These are phyloP conservation scores for Enoplosus armatus DNA, from an alignment of 2,797 vertebrate genomes.

Conservation along the genomic window DNA sequence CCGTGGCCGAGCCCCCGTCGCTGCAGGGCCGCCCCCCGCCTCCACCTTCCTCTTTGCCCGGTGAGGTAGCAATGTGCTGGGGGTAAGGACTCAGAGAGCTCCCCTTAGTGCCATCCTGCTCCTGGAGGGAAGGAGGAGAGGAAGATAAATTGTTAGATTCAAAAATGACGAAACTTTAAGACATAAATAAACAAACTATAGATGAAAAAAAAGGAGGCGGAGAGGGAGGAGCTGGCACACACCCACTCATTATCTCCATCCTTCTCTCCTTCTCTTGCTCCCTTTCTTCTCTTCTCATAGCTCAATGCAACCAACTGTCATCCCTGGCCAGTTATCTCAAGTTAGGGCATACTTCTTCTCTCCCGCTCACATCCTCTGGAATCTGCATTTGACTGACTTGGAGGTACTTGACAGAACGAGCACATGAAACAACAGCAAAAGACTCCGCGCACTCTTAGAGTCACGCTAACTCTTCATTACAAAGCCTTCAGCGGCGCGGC, in stretches of 20 bases:
- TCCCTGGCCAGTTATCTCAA: slow-evolving; percentile 80
- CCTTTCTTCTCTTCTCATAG: slow-evolving; percentile 60
- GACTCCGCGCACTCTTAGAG: slow-evolving; percentile 53
- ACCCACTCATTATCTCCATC: slow-evolving; percentile 75
- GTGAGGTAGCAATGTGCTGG: slow-evolving; percentile 99
- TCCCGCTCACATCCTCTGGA: slow-evolving; percentile 70
- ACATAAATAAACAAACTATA: slow-evolving; percentile 17
- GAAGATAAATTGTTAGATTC: slow-evolving; percentile 5
- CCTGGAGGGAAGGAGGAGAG: slow-evolving; percentile 78
- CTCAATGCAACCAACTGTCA: slow-evolving; percentile 75
- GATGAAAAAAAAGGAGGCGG: slow-evolving; percentile 22
- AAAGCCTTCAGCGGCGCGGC: slow-evolving; percentile 58
- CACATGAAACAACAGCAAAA: slow-evolving; percentile 73
- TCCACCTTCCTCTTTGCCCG: slow-evolving; percentile 92
- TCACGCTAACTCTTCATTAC: slow-evolving; percentile 73
- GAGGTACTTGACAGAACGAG: slow-evolving; percentile 79
- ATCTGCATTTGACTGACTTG: slow-evolving; percentile 84
- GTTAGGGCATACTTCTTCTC: slow-evolving; percentile 71
- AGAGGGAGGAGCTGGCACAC: slow-evolving; percentile 63
- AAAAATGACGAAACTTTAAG: slow-evolving; percentile 32
- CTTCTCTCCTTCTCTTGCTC: slow-evolving; percentile 55
- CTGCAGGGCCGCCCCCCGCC: slow-evolving; percentile 89
- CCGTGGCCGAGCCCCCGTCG: slow-evolving; percentile 87
- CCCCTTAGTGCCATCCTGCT: slow-evolving; percentile 95
- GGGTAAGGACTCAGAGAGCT: slow-evolving; percentile 93